Conservation (phyloP, 1,140 invertebrate species). For the Anadara kagoshimensis region DNA sequence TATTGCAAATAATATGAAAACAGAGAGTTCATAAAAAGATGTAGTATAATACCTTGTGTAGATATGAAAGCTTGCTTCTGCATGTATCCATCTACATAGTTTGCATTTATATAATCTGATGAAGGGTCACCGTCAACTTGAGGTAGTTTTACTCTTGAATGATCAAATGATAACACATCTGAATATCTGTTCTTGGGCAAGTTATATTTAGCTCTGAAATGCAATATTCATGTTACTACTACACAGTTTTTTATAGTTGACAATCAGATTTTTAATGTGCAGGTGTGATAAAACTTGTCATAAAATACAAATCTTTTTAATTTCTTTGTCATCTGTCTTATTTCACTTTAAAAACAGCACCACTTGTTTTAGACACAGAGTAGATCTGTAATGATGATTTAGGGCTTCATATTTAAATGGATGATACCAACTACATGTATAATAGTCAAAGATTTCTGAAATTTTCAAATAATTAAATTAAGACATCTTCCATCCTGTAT, state of each 20-base stretch:
- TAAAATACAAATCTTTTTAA: too few species aligned
- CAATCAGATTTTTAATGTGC: not conserved
- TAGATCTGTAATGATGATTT: too few species aligned
- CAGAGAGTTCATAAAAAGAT: too few species aligned
- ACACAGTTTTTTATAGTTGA: not conserved
- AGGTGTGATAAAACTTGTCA: not conserved
- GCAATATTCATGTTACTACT: constrained; percentile 20
- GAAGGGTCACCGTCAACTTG: constrained; percentile 80
- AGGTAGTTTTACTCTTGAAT: constrained; percentile 90
- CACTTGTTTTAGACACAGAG: too few species aligned
- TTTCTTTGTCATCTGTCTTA: too few species aligned
- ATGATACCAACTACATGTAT: too few species aligned
- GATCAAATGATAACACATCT: constrained; percentile 96
- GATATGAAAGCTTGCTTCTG: constrained; percentile 98
- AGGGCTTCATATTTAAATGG: too few species aligned
- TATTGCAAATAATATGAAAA: too few species aligned
- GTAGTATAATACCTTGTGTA: constrained; percentile 84
- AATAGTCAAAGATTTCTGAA: too few species aligned
- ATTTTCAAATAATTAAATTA: too few species aligned
- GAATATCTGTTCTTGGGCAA: constrained; percentile 95
- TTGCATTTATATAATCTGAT: constrained; percentile 97
- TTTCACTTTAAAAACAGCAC: too few species aligned
- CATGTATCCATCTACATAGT: constrained; percentile 98
- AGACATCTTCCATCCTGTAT: too few species aligned
- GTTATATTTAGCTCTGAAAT: constrained; percentile 80